phyloP scores from a whole-genome alignment of 92 coral and sea anemone genomes.

The Epizoanthus ramosus region DNA sequence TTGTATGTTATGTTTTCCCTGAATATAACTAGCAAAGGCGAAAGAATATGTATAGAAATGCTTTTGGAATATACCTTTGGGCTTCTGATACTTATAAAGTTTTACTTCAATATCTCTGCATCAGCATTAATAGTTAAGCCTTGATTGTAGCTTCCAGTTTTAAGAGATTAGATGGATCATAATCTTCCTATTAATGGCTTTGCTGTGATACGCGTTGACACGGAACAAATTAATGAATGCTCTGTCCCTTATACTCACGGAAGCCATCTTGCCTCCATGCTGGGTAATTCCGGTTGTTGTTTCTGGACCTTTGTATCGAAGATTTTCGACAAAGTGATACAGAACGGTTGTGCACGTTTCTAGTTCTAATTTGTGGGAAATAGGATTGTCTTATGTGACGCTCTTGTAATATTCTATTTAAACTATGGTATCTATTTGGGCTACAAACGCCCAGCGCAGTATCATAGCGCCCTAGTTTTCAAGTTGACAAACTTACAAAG shows the following conservation, averaged over 20 bases:
- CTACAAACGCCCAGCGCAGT: too few species aligned
- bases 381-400: neutral
- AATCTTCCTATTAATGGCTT: conserved; percentile 40
- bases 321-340: conserved; percentile 14
- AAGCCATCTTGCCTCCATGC: neutral
- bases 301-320: neutral
- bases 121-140: neutral
- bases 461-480: too few species aligned
- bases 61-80: neutral
- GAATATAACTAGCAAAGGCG: too few species aligned
- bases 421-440: too few species aligned
- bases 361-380: too few species aligned
- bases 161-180: neutral
- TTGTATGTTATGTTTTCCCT: neutral
- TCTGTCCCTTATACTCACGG: neutral
- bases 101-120: too few species aligned
- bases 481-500: too few species aligned
- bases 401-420: too few species aligned
- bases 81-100: neutral
- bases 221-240: conserved; percentile 19
- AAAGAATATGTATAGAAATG: too few species aligned
- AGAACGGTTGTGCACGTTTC: neutral
- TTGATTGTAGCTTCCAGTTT: neutral
- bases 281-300: conserved; percentile 26
- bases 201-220: conserved; percentile 30